These are phyloP conservation scores for Pseudolaguvia tuberculata DNA, from an alignment of 2,113 vertebrate genomes.

Conservation along the genomic window DNA sequence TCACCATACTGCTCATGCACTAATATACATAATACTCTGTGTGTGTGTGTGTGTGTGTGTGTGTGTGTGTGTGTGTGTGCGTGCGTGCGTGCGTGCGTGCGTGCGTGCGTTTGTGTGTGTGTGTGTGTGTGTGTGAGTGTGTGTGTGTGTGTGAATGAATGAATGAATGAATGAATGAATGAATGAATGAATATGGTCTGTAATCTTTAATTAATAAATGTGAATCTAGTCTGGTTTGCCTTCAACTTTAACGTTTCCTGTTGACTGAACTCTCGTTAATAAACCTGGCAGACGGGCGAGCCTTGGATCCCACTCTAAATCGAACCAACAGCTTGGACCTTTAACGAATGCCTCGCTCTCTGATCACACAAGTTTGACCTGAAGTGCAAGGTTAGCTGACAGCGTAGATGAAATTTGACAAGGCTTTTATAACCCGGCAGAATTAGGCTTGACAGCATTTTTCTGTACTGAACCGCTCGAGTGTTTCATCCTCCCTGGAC, in stretches of 20 bases:
- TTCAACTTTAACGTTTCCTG: neutral
- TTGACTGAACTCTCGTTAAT: neutral
- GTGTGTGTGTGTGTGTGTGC: no score
- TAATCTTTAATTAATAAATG: neutral
- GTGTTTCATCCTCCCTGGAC: conserved; percentile 11
- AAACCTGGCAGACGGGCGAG: neutral
- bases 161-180: no score
- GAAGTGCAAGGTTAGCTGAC: conserved; percentile 31
- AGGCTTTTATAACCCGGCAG: neutral
- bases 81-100: no score
- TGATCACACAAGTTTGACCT: conserved; percentile 43
- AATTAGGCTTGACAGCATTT: conserved; percentile 38
- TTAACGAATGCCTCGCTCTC: conserved; percentile 26
- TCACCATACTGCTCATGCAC: conserved; percentile 32
- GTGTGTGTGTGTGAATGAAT: no score
- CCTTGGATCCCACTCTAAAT: conserved; percentile 14
- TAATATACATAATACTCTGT: conserved; percentile 39
- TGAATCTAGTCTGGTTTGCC: neutral
- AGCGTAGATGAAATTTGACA: conserved; percentile 28
- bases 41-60: conserved; percentile 37
- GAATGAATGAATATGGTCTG: no score
- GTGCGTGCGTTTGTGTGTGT: no score
- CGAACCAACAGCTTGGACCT: conserved; percentile 27
- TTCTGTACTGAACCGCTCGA: conserved; percentile 1
- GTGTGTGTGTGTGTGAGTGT: no score